Percentiles rank a stretch among this genome's conserved stretches.
Evolutionary conservation across 2,888 invertebrate genomes (phyloP).

Genomic region (Pseudococcus longispinus): DNA sequence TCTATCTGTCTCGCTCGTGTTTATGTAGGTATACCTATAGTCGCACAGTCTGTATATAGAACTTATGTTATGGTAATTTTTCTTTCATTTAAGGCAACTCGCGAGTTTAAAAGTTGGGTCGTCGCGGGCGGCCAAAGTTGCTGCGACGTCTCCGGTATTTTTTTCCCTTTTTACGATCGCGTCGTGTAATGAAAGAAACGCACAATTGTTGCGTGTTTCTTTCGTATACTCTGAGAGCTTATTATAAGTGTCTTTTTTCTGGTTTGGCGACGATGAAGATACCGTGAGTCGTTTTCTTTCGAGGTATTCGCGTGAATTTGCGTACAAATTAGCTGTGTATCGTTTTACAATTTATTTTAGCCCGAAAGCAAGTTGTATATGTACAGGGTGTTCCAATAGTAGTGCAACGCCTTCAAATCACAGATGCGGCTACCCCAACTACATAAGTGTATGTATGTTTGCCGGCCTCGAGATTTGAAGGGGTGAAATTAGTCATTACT

Average conservation of each 20-base stretch:
- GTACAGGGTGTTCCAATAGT: no score
- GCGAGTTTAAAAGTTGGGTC: neutral
- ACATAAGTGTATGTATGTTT: no score
- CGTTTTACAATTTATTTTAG: no score
- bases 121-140: neutral
- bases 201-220: slow-evolving; percentile 28
- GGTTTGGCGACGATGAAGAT: neutral
- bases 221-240: neutral
- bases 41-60: no score
- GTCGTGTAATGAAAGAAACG: neutral
- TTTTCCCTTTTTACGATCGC: neutral
- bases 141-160: neutral
- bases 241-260: neutral
- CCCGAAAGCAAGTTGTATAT: no score
- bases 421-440: no score
- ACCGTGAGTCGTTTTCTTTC: neutral
- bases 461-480: no score
- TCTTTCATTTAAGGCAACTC: slow-evolving; percentile 40
- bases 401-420: no score
- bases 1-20: neutral
- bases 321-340: neutral
- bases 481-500: no score
- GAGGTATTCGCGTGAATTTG: neutral
- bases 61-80: slow-evolving; percentile 46
- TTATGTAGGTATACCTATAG: neutral